Percentiles rank a stretch among this genome's conserved stretches.
Evolutionary conservation across 2,113 vertebrate genomes (phyloP).

Genomic region (Cyprinodon brontotheroides): DNA sequence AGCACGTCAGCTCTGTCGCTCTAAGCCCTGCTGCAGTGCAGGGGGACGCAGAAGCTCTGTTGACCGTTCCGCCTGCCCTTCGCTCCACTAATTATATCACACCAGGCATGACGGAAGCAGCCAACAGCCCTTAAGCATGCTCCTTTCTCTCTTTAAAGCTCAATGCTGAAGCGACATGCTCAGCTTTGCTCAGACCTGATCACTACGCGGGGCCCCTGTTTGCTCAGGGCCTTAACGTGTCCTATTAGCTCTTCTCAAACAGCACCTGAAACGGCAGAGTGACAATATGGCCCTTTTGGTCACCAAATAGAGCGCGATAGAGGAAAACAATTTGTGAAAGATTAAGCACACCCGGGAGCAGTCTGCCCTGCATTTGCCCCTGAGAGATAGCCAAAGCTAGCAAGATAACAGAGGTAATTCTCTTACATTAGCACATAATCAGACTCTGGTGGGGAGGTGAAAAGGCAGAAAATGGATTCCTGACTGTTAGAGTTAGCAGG

Average conservation of each 20-base stretch:
- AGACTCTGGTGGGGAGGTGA: slow-evolving; percentile 36
- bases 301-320: slow-evolving; percentile 62
- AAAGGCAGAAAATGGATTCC: slow-evolving; percentile 49
- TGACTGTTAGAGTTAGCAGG: slow-evolving; percentile 14
- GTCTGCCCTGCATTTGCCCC: slow-evolving; percentile 77
- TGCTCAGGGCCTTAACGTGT: slow-evolving; percentile 68
- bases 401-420: slow-evolving; percentile 75
- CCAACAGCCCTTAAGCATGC: slow-evolving; percentile 64
- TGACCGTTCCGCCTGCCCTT: slow-evolving; percentile 64
- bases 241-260: slow-evolving; percentile 81
- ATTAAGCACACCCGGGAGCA: slow-evolving; percentile 79
- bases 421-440: slow-evolving; percentile 78
- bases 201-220: slow-evolving; percentile 65
- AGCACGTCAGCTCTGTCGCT: slow-evolving; percentile 57
- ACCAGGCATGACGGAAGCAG: slow-evolving; percentile 65
- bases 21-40: slow-evolving; percentile 33
- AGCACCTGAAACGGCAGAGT: slow-evolving; percentile 70
- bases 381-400: slow-evolving; percentile 67
- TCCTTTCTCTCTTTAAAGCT: slow-evolving; percentile 35
- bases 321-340: slow-evolving; percentile 78
- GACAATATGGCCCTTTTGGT: slow-evolving; percentile 63
- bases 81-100: slow-evolving; percentile 46
- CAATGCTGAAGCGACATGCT: slow-evolving; percentile 41
- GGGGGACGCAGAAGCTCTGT: slow-evolving; percentile 52
- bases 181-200: slow-evolving; percentile 52